A percentile compares a stretch with the other conserved stretches of the same genome.
Conservation (phyloP, 2,888 invertebrate genomes). For the Caradrina kadenii region DNA sequence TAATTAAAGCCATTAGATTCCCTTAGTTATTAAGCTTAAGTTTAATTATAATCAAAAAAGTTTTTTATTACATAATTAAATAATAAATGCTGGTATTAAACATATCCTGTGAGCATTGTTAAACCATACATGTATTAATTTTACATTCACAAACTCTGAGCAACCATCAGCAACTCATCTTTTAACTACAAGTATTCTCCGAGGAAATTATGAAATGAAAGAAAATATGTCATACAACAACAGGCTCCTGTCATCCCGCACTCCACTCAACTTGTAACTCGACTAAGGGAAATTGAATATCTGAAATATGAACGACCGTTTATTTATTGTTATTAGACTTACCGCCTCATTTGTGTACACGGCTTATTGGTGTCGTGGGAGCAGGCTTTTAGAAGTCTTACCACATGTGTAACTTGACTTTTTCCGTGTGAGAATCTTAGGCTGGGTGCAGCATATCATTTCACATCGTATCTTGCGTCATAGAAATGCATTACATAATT, state of each 20-base stretch:
- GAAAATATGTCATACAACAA: slow-evolving; percentile 19
- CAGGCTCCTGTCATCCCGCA: neutral
- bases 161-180: slow-evolving; percentile 15
- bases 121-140: neutral
- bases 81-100: slow-evolving; percentile 30
- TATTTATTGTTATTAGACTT: slow-evolving; percentile 56
- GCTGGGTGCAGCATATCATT: slow-evolving; percentile 44
- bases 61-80: slow-evolving; percentile 13
- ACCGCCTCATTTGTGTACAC: slow-evolving; percentile 58
- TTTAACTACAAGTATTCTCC: slow-evolving; percentile 34
- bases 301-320: slow-evolving; percentile 50
- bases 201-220: slow-evolving; percentile 13
- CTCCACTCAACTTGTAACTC: slow-evolving; percentile 18
- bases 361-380: slow-evolving; percentile 49
- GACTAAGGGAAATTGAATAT: slow-evolving; percentile 50
- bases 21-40: slow-evolving; percentile 36
- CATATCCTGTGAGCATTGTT: neutral
- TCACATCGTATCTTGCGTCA: slow-evolving; percentile 36
- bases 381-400: slow-evolving; percentile 1
- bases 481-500: slow-evolving; percentile 37
- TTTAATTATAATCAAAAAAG: slow-evolving; percentile 42
- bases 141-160: neutral
- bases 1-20: slow-evolving; percentile 56
- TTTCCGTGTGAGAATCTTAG: slow-evolving; percentile 20
- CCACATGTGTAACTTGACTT: slow-evolving; percentile 16